Base-by-base conservation (phyloP, 2,888 invertebrate species). In the Cataglyphis rosenhaueri region DNA sequence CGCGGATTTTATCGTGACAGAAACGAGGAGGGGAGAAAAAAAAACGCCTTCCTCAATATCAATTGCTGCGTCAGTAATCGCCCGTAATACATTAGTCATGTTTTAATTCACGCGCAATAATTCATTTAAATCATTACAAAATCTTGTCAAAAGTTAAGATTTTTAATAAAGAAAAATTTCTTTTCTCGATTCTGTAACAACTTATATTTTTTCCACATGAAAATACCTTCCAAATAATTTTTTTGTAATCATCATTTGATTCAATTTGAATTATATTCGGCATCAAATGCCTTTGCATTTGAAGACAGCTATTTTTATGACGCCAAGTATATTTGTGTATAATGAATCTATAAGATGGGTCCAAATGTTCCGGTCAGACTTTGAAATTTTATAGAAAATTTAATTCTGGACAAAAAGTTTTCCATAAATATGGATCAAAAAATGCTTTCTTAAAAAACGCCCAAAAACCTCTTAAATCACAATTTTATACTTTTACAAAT, bases 1-100 rank as follows among this genome's bases (percentile, higher is more conserved):
- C 62, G 35, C 15, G 6, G 52, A 70, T 70, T 21, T 62, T 68
- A 71, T 78, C 73, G n/a, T 57, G 21, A 12, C 32, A 15, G 35
- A 52, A 32, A 21, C 15, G 12, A 21, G n/a, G 12, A 21, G 12
- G 18, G 55, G 18, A 44, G 38, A 64, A 57, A 48, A 68, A 18
- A 25, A 55, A 74, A 25, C 25, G 44, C 21, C 15, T 21, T n/a
- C 2, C 25, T 25, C 1, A 1, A 25, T 25, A 25, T 25, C 25
- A 25, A 25, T 25, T 25, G 25, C 25, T 25, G 25, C 25, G 25
- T 25, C 6, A 48, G 12, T 64, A 29, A 18, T 15, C 35, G 44
- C 18, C 10, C 12, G 6, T 5, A 2, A 25, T 25, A 38, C 12
- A 15, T 62, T 6, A 52, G 38, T 52, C 38, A 5, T 41, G 10